Evolutionary conservation across 2,797 vertebrate species (phyloP).

Genomic region (Chiloscyllium punctatum): DNA sequence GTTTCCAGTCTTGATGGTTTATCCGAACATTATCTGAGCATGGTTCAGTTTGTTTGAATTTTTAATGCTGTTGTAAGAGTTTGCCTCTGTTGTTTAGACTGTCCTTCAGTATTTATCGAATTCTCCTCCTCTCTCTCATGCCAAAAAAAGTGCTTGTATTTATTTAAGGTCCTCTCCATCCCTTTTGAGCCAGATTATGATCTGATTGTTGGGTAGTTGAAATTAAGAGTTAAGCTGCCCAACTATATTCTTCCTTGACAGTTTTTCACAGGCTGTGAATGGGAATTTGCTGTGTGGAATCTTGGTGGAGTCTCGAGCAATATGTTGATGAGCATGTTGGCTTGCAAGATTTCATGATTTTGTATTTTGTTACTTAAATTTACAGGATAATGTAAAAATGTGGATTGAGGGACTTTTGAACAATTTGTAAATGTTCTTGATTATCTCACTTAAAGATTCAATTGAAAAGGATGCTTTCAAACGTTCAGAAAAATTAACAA

Average conservation of each 20-base stretch:
- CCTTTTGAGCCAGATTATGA: background rate
- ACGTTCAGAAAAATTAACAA: background rate
- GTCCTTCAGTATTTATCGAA: too few species aligned
- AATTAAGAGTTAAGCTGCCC: too few species aligned
- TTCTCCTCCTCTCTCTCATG: too few species aligned
- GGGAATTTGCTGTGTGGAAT: background rate
- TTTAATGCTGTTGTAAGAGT: background rate
- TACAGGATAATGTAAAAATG: background rate
- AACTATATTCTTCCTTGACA: background rate
- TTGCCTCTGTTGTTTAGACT: background rate
- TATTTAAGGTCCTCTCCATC: background rate
- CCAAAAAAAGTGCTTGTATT: too few species aligned
- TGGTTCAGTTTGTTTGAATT: background rate
- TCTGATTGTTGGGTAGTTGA: background rate
- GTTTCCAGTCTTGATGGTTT: background rate
- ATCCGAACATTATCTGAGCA: background rate
- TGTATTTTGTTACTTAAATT: background rate
- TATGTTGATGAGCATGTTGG: background rate
- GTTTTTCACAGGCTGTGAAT: background rate
- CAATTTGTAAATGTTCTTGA: background rate
- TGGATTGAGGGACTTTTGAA: background rate
- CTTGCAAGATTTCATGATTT: background rate
- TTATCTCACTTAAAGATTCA: background rate
- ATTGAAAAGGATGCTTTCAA: background rate
- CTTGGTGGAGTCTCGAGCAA: background rate